Percentiles rank a stretch among this genome's conserved stretches.
These are phyloP conservation scores for Atrina japonica DNA, from an alignment of 2,888 invertebrate species.

Conservation along the genomic window DNA sequence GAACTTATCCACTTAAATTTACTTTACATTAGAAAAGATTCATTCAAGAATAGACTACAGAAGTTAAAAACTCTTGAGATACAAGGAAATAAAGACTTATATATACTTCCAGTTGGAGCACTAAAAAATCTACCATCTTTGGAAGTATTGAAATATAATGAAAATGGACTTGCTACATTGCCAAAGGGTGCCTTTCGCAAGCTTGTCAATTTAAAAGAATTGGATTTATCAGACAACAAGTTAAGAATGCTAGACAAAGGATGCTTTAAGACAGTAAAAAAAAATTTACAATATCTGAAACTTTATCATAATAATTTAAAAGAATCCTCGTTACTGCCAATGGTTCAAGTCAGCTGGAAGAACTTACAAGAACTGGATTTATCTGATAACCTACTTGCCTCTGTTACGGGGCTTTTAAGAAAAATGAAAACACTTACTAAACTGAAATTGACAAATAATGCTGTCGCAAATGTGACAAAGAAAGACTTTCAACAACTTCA, in stretches of 20 bases:
- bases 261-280: conserved; percentile 54
- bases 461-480: conserved; percentile 52
- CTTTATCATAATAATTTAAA: conserved; percentile 12
- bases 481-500: conserved; percentile 60
- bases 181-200: conserved; percentile 30
- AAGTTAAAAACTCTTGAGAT: conserved; percentile 32
- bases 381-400: conserved; percentile 47
- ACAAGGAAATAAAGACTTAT: conserved; percentile 22
- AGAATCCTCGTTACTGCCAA: conserved; percentile 19
- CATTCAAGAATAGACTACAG: conserved; percentile 20
- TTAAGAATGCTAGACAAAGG: conserved; percentile 51
- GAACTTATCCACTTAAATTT: conserved; percentile 42
- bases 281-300: too few species aligned
- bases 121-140: conserved; percentile 31
- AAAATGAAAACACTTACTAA: conserved; percentile 53
- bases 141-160: conserved; percentile 19
- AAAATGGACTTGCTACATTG: conserved; percentile 18
- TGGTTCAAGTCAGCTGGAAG: conserved; percentile 40
- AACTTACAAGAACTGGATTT: conserved; percentile 56
- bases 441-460: conserved; percentile 59
- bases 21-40: conserved; percentile 13
- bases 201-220: conserved; percentile 28
- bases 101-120: conserved; percentile 19
- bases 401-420: conserved; percentile 56
- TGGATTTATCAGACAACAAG: conserved; percentile 53